Conservation (phyloP, 2,797 vertebrate species). For the Ctenopoma multispine region DNA sequence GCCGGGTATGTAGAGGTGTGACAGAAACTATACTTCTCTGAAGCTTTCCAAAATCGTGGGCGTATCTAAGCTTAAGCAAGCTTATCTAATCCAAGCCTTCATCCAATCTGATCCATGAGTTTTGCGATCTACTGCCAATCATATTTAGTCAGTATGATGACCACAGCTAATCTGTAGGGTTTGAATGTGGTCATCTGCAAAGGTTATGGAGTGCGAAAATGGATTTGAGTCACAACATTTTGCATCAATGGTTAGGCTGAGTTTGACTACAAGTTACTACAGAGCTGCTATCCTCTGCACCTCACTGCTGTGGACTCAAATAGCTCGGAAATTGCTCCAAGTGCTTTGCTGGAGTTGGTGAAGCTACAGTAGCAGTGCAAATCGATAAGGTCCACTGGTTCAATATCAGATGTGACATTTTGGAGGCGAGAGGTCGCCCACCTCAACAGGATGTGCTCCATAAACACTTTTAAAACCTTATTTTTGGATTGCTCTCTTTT, state of each 20-base stretch:
- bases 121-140: no score
- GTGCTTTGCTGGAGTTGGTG: conserved; percentile 32
- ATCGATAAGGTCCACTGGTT: conserved; percentile 48
- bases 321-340: conserved; percentile 41
- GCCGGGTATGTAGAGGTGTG: no score
- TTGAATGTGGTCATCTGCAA: not conserved
- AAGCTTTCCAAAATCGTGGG: no score
- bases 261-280: not conserved
- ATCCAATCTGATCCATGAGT: no score
- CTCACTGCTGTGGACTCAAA: conserved; percentile 18
- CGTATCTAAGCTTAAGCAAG: no score
- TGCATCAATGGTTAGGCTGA: not conserved
- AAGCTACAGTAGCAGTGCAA: conserved; percentile 14
- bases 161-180: not conserved
- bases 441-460: conserved; percentile 18
- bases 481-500: conserved; percentile 29
- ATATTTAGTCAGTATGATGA: no score
- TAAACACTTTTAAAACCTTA: conserved; percentile 32
- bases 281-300: not conserved
- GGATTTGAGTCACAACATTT: not conserved
- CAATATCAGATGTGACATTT: conserved; percentile 46
- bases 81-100: no score
- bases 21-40: no score
- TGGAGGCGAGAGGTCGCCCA: conserved; percentile 28
- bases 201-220: not conserved